Evolutionary conservation across 2,797 vertebrate species (phyloP).

Genomic region (Cyclura pinguis): DNA sequence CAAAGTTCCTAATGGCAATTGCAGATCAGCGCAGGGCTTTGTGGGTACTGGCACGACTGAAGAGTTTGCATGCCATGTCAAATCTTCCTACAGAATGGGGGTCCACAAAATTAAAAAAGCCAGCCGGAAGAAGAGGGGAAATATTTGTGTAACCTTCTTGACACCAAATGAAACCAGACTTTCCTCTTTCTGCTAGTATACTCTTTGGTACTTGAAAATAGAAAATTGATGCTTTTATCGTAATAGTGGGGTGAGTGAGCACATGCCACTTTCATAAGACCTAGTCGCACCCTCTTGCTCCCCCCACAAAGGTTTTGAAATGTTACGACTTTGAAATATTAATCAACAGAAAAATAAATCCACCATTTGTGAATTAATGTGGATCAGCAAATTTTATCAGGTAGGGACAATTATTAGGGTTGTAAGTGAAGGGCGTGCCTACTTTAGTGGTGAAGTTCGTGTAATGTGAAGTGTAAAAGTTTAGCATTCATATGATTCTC

Average conservation of each 20-base stretch:
- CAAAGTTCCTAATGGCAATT: slow-evolving; percentile 68
- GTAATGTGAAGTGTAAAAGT: neutral
- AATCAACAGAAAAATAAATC: neutral
- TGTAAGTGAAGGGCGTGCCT: neutral
- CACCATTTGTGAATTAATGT: neutral
- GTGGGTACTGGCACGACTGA: slow-evolving; percentile 41
- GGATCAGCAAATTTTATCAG: neutral
- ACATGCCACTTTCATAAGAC: neutral
- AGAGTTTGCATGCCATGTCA: slow-evolving; percentile 36
- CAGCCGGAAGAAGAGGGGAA: slow-evolving; percentile 16
- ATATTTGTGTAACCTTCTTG: slow-evolving; percentile 12
- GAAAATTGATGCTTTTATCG: neutral
- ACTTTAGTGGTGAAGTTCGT: too few species aligned
- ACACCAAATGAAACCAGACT: slow-evolving; percentile 20
- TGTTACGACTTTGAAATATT: neutral
- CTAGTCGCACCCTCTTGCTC: neutral
- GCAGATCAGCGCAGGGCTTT: slow-evolving; percentile 60
- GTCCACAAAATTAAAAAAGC: slow-evolving; percentile 7
- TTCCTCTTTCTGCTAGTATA: neutral
- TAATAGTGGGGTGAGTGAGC: neutral
- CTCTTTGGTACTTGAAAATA: slow-evolving; percentile 9
- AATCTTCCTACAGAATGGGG: neutral
- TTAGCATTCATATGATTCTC: neutral
- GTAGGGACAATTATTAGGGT: neutral
- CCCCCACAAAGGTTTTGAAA: neutral